Evolutionary conservation across 2,113 vertebrate genomes (phyloP), one percentile per base, ranked within the genome.

Genomic region (Dipodomys ordii): DNA sequence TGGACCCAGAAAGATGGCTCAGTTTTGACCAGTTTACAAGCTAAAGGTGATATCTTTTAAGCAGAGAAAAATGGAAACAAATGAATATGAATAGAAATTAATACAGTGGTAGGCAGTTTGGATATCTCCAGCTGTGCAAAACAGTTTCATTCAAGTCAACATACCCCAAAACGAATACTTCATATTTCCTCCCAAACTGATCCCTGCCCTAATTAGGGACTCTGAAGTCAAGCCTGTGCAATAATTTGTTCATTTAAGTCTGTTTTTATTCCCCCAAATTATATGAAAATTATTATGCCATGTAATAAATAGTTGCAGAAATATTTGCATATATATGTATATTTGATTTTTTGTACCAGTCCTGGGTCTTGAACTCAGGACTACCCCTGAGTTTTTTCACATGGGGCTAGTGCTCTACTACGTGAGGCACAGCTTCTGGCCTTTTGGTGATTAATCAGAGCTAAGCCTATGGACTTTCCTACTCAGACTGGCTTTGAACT

Each of bases 41-140:
- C 57, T 18, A 81, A 88, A n/a, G 44, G 86, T 44, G 20, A 71
- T 91, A 25, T 62, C 77, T 83, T 95, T 64, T 88, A 96, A 67
- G 27, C 16, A 60, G 88, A 92, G 87, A 85, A 35, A 46, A 86
- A 39, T 74, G 44, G 65, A 20, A 92, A 69, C 9, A 62, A 77
- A 46, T 93, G 46, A 82, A 60, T 19, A 30, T 68, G 32, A 65
- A 57, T 19, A 19, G 79, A 76, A 92, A 85, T 16, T 53, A 81
- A 64, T 35, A 46, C 35, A 87, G 69, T 82, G 69, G 68, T 44
- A 27, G 60, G 46, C 71, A 91, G 46, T 39, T 78, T 57, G 57
- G 67, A 60, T 25, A 53, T 87, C 74, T 78, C 79, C 79, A 73
- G 35, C 83, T 88, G 39, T 88, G 74, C 65, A 78, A 83, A 57